Evolutionary conservation across 2,888 invertebrate species (phyloP).

Genomic region (Amblyjoppa proteus): DNA sequence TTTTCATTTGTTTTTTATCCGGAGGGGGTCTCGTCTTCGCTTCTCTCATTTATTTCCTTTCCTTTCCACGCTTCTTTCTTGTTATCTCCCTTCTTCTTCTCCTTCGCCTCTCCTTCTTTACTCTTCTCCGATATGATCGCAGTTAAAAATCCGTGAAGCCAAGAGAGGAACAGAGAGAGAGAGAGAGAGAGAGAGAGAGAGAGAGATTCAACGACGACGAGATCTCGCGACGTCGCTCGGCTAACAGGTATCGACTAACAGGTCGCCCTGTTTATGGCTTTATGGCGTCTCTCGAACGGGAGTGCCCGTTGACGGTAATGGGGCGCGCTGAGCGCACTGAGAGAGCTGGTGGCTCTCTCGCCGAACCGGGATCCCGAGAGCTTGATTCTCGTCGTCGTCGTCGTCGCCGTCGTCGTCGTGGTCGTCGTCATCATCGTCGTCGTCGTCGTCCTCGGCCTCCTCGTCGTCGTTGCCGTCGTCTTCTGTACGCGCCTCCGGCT

Average conservation of each 20-base stretch:
- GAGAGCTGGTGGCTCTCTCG: slow-evolving; percentile 32
- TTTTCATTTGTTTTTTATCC: slow-evolving; percentile 34
- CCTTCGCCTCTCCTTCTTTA: slow-evolving; percentile 7
- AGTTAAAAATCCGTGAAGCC: slow-evolving; percentile 58
- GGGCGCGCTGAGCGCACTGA: slow-evolving; percentile 56
- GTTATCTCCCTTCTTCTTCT: slow-evolving; percentile 38
- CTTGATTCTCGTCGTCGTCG: slow-evolving; percentile 41
- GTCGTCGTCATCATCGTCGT: slow-evolving; percentile 26
- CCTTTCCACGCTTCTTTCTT: slow-evolving; percentile 46
- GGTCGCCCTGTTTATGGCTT: slow-evolving; percentile 75
- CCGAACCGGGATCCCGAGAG: slow-evolving; percentile 61
- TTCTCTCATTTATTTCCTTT: slow-evolving; percentile 44
- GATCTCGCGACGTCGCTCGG: slow-evolving; percentile 67
- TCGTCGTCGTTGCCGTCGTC: slow-evolving; percentile 25
- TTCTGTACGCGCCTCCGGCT: slow-evolving; percentile 6
- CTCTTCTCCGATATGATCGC: slow-evolving; percentile 62
- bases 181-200: background rate
- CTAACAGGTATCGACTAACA: slow-evolving; percentile 74
- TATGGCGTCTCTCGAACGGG: slow-evolving; percentile 74
- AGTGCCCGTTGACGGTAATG: slow-evolving; percentile 75
- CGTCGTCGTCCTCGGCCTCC: slow-evolving; percentile 20
- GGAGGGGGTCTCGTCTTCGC: slow-evolving; percentile 38
- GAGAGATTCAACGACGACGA: slow-evolving; percentile 21
- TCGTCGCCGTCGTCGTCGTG: slow-evolving; percentile 9
- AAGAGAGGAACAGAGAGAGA: slow-evolving; percentile 25